Conservation (phyloP, 2,888 invertebrate genomes). For the Drosophila falleni region DNA sequence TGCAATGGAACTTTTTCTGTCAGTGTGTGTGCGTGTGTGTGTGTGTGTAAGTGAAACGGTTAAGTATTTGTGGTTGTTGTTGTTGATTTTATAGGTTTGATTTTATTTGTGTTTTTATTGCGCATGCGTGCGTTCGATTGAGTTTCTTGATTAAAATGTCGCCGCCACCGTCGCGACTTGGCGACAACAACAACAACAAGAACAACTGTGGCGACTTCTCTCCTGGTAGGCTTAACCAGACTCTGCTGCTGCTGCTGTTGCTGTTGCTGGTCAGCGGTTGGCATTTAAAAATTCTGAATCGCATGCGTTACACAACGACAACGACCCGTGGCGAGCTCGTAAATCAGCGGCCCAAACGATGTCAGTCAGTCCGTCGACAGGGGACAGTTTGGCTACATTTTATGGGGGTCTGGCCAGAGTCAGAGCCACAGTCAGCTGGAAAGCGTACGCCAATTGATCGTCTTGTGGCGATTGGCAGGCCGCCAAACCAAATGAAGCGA, state of each 20-base stretch:
- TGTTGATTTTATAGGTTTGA: constrained; percentile 66
- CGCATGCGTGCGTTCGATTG: constrained; percentile 84
- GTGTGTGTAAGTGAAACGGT: constrained; percentile 60
- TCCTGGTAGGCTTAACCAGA: constrained; percentile 35
- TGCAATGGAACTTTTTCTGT: constrained; percentile 11
- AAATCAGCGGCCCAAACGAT: constrained; percentile 81
- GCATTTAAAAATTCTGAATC: constrained; percentile 79
- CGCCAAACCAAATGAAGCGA: constrained; percentile 45
- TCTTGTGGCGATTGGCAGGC: constrained; percentile 74
- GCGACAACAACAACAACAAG: constrained; percentile 59
- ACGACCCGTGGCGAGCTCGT: constrained; percentile 82
- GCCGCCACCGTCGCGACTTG: constrained; percentile 66
- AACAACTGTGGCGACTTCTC: constrained; percentile 29
- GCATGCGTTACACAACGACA: constrained; percentile 83
- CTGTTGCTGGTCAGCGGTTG: constrained; percentile 69
- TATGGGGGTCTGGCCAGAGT: constrained; percentile 29
- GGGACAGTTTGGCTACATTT: constrained; percentile 27
- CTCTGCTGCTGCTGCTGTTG: constrained; percentile 56
- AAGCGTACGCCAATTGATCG: constrained; percentile 73
- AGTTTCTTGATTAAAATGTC: constrained; percentile 82
- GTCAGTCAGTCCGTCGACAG: constrained; percentile 55
- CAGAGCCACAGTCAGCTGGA: constrained; percentile 35
- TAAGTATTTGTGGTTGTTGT: constrained; percentile 36
- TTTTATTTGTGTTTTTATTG: constrained; percentile 77
- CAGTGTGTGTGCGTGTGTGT: background rate